phyloP scores from a whole-genome alignment of 1,140 invertebrate species.

The Mactra quadrangularis region DNA sequence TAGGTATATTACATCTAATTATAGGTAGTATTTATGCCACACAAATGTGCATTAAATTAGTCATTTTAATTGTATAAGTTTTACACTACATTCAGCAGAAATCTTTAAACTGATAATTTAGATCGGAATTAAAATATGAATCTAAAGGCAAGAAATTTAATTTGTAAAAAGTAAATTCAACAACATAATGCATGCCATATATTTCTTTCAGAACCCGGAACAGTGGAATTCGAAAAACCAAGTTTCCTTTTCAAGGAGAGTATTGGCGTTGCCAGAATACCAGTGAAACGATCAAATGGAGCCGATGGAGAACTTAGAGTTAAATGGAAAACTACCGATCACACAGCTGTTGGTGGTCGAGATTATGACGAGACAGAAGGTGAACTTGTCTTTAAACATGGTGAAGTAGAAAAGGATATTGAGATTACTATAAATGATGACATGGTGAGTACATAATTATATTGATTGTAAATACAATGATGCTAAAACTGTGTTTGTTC shows the following conservation, averaged over 20 bases:
- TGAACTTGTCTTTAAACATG: slow-evolving; percentile 86
- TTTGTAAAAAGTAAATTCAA: too few relatives aligned
- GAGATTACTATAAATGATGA: slow-evolving; percentile 88
- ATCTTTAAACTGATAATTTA: too few relatives aligned
- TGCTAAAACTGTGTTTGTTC: background rate
- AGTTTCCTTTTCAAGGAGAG: slow-evolving; percentile 88
- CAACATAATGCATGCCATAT: too few relatives aligned
- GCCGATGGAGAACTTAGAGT: slow-evolving; percentile 86
- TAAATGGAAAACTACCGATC: slow-evolving; percentile 87
- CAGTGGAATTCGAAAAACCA: slow-evolving; percentile 86
- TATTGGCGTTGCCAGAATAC: slow-evolving; percentile 85
- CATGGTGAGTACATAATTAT: slow-evolving; percentile 82
- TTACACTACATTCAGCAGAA: too few relatives aligned
- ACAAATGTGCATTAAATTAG: too few relatives aligned
- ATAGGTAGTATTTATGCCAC: too few relatives aligned
- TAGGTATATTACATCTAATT: too few relatives aligned
- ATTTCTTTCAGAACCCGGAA: slow-evolving; percentile 87
- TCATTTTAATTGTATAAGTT: too few relatives aligned
- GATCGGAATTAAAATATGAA: too few relatives aligned
- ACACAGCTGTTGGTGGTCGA: slow-evolving; percentile 85
- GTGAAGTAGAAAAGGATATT: slow-evolving; percentile 85
- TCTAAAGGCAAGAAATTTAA: too few relatives aligned
- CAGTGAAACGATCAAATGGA: slow-evolving; percentile 85
- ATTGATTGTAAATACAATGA: background rate
- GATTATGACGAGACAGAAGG: slow-evolving; percentile 85